Evolutionary conservation across 2,888 invertebrate species (phyloP), one percentile per base, ranked within the genome.

Genomic region (Mesorhabditis belari): DNA sequence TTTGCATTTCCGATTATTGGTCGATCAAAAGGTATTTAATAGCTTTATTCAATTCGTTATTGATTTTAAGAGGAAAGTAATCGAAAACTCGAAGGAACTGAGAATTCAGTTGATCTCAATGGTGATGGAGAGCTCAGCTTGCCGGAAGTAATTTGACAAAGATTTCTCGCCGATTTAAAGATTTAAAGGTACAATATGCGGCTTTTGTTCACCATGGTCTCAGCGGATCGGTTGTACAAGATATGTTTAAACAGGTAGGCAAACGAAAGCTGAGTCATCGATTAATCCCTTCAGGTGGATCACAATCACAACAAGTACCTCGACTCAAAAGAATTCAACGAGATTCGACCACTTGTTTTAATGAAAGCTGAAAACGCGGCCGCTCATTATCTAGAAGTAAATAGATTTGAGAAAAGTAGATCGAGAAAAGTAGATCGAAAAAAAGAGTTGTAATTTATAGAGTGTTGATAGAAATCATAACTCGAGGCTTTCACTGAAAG

Each of bases 321-420:
- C 26, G 60, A 63, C 35, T 58, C 63, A 3, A 50, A 62, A 23
- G 79, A 79, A 57, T 79, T 79, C 62, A 75, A 77, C 58, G 67
- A 75, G 19, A 77, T 79, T 50, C 67, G 76, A 26, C 72, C 75
- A 19, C 57, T 79, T 53, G 77, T 79, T 4, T 56, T 79, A 50
- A 79, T 76, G 23, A 77, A 76, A 55, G 76, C 79, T 21, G 78
- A 79, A 61, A 79, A 79, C 54, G 79, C 79, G 2, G 79, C 79
- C 23, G 64, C 70, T 0, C 63, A 75, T 17, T 77, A 77, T 62
- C 52, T 77, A 49, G 70, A 77, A 56, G 74, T 71, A 49, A 44
- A 53, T 12, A 19, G n/a, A 19, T 5, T 17, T 4, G 29, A 21
- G 54, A 6, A 9, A 54, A 17, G 17, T 17, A 25, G 23, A 25